phyloP scores from a whole-genome alignment of 2,888 invertebrate genomes.

The Noctua pronuba region DNA sequence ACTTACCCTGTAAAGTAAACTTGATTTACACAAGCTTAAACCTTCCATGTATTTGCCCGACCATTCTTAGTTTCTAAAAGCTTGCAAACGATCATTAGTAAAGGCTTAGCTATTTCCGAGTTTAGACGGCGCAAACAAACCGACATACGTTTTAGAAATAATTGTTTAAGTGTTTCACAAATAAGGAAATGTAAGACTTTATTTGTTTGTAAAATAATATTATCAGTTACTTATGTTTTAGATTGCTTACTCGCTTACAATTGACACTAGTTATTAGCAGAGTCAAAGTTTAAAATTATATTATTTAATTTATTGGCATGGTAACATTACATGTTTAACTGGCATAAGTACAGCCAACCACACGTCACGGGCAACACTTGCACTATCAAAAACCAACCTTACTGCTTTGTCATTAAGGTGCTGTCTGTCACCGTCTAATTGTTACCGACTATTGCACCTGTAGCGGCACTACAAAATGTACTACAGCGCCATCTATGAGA shows the following conservation, averaged over 20 bases:
- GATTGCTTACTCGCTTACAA: not conserved
- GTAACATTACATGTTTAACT: not conserved
- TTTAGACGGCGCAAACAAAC: constrained; percentile 50
- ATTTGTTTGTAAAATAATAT: constrained; percentile 17
- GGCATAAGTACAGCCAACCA: not conserved
- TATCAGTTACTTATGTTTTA: not conserved
- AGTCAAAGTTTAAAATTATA: not conserved
- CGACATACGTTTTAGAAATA: constrained; percentile 56
- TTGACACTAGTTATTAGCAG: no score
- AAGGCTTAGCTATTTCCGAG: constrained; percentile 51
- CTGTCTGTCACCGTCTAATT: not conserved
- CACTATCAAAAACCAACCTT: not conserved
- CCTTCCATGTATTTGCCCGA: constrained; percentile 31
- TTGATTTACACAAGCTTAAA: constrained; percentile 16
- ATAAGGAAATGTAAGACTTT: constrained; percentile 50
- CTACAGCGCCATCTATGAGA: not conserved
- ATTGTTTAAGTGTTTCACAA: constrained; percentile 59
- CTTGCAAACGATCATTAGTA: constrained; percentile 56
- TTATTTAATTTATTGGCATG: not conserved
- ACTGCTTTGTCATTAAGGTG: not conserved
- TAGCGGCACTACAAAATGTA: not conserved
- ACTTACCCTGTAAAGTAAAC: constrained; percentile 19
- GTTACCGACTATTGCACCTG: not conserved
- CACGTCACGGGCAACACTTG: not conserved
- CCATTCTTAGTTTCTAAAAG: constrained; percentile 39